A percentile compares a stretch with the other conserved stretches of the same genome.
phyloP scores from a whole-genome alignment of 1,140 invertebrate genomes.

The Euura lappo region DNA sequence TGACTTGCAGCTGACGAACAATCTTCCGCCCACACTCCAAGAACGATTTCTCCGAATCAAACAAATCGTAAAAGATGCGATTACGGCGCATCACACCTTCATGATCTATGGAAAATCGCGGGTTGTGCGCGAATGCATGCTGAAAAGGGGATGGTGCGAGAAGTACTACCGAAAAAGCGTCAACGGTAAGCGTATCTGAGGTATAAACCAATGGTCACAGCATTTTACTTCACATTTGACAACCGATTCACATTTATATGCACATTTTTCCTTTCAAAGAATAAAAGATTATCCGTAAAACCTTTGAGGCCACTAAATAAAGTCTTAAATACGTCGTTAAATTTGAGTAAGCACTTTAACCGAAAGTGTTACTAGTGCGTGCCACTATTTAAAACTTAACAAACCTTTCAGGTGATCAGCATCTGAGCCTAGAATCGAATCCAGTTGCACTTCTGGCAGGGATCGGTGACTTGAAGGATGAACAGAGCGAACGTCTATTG shows the following conservation, averaged over 20 bases:
- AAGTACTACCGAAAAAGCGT: conserved; percentile 47
- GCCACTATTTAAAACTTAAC: neutral
- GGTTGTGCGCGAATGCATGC: conserved; percentile 51
- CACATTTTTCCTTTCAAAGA: too few species aligned
- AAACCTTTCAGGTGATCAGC: conserved; percentile 35
- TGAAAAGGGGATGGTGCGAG: conserved; percentile 55
- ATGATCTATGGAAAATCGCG: conserved; percentile 55
- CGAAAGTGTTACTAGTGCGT: too few species aligned
- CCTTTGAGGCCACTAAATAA: too few species aligned
- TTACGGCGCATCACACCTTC: conserved; percentile 48
- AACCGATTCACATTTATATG: too few species aligned
- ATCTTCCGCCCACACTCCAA: conserved; percentile 37
- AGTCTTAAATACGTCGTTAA: too few species aligned
- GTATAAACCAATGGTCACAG: too few species aligned
- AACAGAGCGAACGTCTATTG: conserved; percentile 46
- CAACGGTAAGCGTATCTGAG: conserved; percentile 23
- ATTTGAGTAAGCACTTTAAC: too few species aligned
- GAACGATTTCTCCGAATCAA: conserved; percentile 48
- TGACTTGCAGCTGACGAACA: neutral
- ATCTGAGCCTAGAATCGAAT: conserved; percentile 44
- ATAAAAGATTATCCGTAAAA: too few species aligned
- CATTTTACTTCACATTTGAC: too few species aligned
- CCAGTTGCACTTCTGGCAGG: conserved; percentile 48
- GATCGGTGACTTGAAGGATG: conserved; percentile 46
- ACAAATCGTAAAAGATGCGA: conserved; percentile 49